Percentiles rank a stretch among this genome's conserved stretches.
These are phyloP conservation scores for Periophthalmodon schlosseri DNA, from an alignment of 2,113 vertebrate genomes.

Conservation along the genomic window DNA sequence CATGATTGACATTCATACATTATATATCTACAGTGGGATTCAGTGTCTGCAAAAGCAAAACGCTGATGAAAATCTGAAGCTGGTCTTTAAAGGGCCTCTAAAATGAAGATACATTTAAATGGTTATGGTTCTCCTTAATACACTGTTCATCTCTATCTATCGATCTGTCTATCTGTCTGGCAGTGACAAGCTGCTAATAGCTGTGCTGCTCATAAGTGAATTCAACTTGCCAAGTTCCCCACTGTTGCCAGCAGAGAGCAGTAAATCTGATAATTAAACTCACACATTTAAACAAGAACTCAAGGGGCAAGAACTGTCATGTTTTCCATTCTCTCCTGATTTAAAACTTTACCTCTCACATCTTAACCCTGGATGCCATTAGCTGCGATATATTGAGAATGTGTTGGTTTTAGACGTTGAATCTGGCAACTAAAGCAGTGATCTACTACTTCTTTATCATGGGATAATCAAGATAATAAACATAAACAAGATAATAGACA, in stretches of 20 bases:
- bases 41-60: slow-evolving; percentile 39
- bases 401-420: neutral
- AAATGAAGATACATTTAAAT: too few relatives aligned
- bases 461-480: too few relatives aligned
- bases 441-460: too few relatives aligned
- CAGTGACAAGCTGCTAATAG: neutral
- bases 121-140: too few relatives aligned
- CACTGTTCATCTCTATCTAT: too few relatives aligned
- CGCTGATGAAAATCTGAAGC: slow-evolving; percentile 20
- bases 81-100: too few relatives aligned
- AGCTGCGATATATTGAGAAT: neutral
- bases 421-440: neutral
- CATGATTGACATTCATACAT: slow-evolving; percentile 49
- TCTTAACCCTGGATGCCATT: neutral
- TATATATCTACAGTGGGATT: slow-evolving; percentile 56
- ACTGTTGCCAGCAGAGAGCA: too few relatives aligned
- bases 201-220: neutral
- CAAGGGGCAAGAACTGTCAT: neutral
- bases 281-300: too few relatives aligned
- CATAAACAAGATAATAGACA: too few relatives aligned
- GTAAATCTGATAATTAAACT: too few relatives aligned
- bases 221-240: neutral
- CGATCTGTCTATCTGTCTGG: too few relatives aligned
- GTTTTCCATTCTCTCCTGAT: neutral
- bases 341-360: too few relatives aligned